Evolutionary conservation across 2,888 invertebrate genomes (phyloP), one percentile per base, ranked within the genome.

Genomic region (Odontocolon sp.): DNA sequence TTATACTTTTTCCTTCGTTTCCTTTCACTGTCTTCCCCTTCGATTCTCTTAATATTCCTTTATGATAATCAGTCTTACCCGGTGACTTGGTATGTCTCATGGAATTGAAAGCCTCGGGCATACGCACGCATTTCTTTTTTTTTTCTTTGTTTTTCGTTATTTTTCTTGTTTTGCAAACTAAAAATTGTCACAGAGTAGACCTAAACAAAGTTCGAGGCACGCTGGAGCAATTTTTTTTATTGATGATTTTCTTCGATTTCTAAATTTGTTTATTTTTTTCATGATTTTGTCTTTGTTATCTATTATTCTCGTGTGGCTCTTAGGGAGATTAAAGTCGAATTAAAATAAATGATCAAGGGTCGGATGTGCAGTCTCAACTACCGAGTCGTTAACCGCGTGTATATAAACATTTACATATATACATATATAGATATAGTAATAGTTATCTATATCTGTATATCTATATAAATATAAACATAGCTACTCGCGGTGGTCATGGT

Each of bases 71-170:
- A 87, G 87, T 87, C 87, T 88, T 87, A 70, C 82, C 86, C 79
- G 83, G 73, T 85, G 84, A 84, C 82, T 84, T 80, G 84, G 80
- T 81, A 71, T 67, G 78, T 83, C 81, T 78, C 80, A 77, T 84
- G 84, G 78, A 86, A 86, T 85, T 81, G 77, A 84, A 87, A 87
- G 87, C 86, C 87, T 83, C 87, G 72, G 86, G 84, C 87, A 87
- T 87, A 86, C 82, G 83, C 84, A 82, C 86, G 85, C 87, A 84
- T 80, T 80, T n/a, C n/a, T n/a, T n/a, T n/a, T n/a, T n/a, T n/a
- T n/a, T n/a, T n/a, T n/a, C n/a, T n/a, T n/a, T n/a, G n/a, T n/a
- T n/a, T n/a, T n/a, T n/a, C n/a, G n/a, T n/a, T n/a, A n/a, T n/a
- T n/a, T n/a, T n/a, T n/a, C n/a, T n/a, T n/a, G n/a, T n/a, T n/a